Conservation (phyloP, 2,113 vertebrate species). For the Pseudolaguvia tuberculata region DNA sequence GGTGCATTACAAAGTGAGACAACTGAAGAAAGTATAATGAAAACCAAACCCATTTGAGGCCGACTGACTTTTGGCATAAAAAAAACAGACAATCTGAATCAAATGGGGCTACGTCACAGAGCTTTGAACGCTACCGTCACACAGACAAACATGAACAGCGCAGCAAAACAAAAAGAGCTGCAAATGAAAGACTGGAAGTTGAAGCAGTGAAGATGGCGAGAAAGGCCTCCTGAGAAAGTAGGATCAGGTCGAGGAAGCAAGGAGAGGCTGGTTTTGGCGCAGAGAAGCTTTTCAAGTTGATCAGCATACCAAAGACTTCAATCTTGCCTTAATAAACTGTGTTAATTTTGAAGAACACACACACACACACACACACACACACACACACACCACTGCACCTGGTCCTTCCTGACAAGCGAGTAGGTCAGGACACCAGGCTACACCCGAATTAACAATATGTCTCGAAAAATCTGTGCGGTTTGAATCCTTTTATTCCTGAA, state of each 20-base stretch:
- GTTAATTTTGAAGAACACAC: conserved; percentile 14
- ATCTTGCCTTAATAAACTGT: neutral
- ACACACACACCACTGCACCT: neutral
- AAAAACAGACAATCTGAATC: neutral
- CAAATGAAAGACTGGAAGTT: too few species aligned
- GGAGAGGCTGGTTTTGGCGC: neutral
- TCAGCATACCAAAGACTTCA: conserved; percentile 40
- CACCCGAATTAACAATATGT: neutral
- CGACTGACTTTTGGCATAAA: neutral
- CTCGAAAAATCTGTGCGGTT: neutral
- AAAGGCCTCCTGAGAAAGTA: neutral
- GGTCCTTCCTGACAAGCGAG: conserved; percentile 28
- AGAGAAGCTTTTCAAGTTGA: conserved; percentile 43
- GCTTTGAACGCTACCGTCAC: neutral
- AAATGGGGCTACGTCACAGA: neutral
- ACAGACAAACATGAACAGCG: neutral
- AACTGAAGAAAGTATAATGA: neutral
- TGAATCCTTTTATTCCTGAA: neutral
- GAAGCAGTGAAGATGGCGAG: too few species aligned
- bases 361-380: neutral
- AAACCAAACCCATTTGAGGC: neutral
- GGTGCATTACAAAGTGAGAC: neutral
- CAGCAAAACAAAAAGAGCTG: neutral
- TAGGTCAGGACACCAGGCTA: neutral
- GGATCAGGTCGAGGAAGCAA: neutral